Conservation (phyloP, 2,888 invertebrate genomes). For the Tetramorium bicarinatum region DNA sequence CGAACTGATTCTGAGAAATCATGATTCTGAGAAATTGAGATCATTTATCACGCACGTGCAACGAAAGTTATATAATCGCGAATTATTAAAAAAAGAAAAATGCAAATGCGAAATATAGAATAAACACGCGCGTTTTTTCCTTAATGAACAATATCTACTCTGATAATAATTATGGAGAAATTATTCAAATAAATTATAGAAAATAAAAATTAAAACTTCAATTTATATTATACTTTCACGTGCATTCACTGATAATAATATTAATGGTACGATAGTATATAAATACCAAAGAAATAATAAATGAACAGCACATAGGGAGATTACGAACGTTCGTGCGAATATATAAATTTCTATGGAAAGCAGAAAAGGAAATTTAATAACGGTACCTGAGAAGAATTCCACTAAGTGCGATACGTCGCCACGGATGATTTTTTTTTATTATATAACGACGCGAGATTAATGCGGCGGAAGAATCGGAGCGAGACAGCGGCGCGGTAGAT, state of each 20-base stretch:
- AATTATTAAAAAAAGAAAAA: slow-evolving; percentile 5
- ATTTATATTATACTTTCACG: background rate
- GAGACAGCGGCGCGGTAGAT: slow-evolving; percentile 27
- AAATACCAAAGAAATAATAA: background rate
- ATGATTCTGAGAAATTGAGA: slow-evolving; percentile 19
- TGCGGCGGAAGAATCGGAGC: slow-evolving; percentile 45
- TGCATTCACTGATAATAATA: background rate
- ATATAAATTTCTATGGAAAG: background rate
- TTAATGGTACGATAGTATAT: background rate
- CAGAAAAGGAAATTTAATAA: slow-evolving; percentile 23
- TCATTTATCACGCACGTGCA: background rate
- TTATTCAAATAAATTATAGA: background rate
- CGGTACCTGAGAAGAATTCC: background rate
- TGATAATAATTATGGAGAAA: background rate
- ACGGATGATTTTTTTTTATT: slow-evolving; percentile 13
- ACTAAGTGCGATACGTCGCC: background rate
- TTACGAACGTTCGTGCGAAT: background rate
- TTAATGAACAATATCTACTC: background rate
- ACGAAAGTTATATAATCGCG: slow-evolving; percentile 5
- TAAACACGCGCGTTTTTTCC: background rate
- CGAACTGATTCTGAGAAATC: too few relatives aligned
- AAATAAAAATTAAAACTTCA: background rate
- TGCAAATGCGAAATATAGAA: background rate
- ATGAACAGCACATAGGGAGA: background rate
- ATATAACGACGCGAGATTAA: slow-evolving; percentile 51